Base-by-base conservation (phyloP, 1,140 invertebrate species). In the Kradibia gibbosae region DNA sequence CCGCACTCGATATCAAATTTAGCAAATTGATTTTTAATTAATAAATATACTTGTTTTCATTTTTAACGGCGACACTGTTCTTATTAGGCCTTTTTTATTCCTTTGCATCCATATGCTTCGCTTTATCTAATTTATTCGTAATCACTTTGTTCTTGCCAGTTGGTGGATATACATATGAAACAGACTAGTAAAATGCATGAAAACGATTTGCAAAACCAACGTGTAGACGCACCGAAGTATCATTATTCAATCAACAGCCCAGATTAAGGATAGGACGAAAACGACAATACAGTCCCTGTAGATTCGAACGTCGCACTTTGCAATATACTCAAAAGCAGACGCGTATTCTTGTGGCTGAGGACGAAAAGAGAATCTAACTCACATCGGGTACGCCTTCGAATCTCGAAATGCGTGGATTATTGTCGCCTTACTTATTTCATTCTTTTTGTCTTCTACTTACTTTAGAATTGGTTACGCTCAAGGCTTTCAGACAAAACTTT, bases 191-290 rank as follows among this genome's bases (percentile, higher is more conserved):
- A 45, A 5, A 13, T 45, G 42, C 13, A 45, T 45, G 13, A 45
- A 45, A 5, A 13, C 42, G 42, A 45, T 45, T 5, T 5, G 50
- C 39, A 20, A 31, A 57, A 45, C 22, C 39, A 57, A 76, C 74
- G 74, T 62, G 57, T 48, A 39, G n/a, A 17, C 39, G 15, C 74
- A 3, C 57, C 28, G 31, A 57, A 57, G n/a, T 36, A 39, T 65
- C 76, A 78, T 78, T 78, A 78, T 78, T 78, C 76, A 78, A 78
- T 78, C 60, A 67, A 78, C 76, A 65, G 48, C 25, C 76, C 55
- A 78, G 76, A 78, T 53, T 36, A 70, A 55, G 74, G 1, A 3
- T 15, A 65, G 28, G 34, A n/a, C n/a, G n/a, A n/a, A n/a, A n/a
- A n/a, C n/a, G n/a, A n/a, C n/a, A n/a, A 45, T 53, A 17, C 48